These are phyloP conservation scores for Apotomis turbidana DNA, from an alignment of 2,888 invertebrate genomes.

Conservation along the genomic window DNA sequence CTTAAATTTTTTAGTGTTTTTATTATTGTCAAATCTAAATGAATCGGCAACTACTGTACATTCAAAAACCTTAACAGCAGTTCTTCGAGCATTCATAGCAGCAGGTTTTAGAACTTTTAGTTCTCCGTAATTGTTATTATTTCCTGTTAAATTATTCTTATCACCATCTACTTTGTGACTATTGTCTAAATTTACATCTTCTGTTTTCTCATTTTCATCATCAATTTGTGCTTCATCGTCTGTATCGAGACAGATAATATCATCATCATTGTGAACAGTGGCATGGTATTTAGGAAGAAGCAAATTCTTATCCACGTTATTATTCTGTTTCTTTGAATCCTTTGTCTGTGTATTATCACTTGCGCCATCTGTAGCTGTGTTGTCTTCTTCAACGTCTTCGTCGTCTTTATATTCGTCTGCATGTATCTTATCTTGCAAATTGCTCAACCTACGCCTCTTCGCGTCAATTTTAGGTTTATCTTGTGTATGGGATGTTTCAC, in stretches of 20 bases:
- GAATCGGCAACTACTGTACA: too few relatives aligned
- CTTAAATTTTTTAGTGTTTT: background rate
- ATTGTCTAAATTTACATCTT: background rate
- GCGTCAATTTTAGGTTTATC: background rate
- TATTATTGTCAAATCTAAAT: background rate
- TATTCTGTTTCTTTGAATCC: background rate
- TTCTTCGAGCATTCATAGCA: conserved; percentile 10
- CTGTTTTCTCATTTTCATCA: background rate
- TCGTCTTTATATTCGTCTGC: background rate
- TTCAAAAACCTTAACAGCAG: conserved; percentile 6
- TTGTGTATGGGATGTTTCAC: too few relatives aligned
- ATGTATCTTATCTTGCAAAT: background rate
- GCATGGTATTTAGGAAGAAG: conserved; percentile 1
- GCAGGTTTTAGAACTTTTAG: conserved; percentile 9
- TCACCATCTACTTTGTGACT: background rate
- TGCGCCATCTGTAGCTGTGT: background rate
- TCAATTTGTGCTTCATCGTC: conserved; percentile 13
- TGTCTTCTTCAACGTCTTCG: background rate
- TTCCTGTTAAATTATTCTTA: background rate
- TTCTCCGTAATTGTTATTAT: background rate
- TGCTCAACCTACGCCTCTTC: conserved; percentile 16
- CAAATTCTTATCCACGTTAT: background rate
- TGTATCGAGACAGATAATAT: conserved; percentile 13
- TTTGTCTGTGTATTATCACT: background rate
- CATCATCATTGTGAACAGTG: background rate